Percentiles rank a stretch among this genome's conserved stretches.
These are phyloP conservation scores for Corydoras maculifer DNA, from an alignment of 2,113 vertebrate genomes.

Conservation along the genomic window DNA sequence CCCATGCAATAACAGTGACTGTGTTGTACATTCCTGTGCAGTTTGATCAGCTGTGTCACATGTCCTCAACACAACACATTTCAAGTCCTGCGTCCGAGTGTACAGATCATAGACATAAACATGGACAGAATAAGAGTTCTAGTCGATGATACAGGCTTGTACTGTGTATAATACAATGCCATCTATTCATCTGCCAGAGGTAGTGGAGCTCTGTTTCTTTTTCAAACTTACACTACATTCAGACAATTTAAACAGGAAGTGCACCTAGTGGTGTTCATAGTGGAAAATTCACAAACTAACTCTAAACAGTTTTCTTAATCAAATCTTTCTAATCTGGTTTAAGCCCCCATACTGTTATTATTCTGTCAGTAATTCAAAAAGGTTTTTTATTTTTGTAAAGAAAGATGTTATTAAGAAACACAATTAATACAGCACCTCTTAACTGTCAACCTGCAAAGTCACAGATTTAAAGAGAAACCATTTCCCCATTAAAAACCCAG, in stretches of 20 bases:
- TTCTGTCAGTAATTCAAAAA: too few species aligned
- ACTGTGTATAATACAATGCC: slow-evolving; percentile 48
- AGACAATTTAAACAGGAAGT: neutral
- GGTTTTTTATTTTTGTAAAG: too few species aligned
- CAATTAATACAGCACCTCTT: too few species aligned
- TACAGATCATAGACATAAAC: slow-evolving; percentile 39
- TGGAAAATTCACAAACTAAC: neutral
- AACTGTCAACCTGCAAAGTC: too few species aligned
- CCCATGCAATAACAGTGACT: slow-evolving; percentile 48
- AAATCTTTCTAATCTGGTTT: too few species aligned
- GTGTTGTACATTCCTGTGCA: slow-evolving; percentile 41
- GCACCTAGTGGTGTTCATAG: neutral
- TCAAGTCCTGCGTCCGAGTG: slow-evolving; percentile 34
- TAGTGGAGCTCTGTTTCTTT: slow-evolving; percentile 45
- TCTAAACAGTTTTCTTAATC: neutral
- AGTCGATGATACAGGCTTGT: slow-evolving; percentile 25
- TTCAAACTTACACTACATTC: neutral
- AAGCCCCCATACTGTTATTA: too few species aligned
- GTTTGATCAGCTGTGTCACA: slow-evolving; percentile 45
- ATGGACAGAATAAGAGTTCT: slow-evolving; percentile 37
- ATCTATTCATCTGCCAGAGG: slow-evolving; percentile 46
- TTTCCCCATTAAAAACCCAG: too few species aligned
- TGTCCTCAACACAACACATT: slow-evolving; percentile 45
- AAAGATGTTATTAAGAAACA: too few species aligned
- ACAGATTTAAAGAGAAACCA: too few species aligned